Percentiles rank a stretch among this genome's conserved stretches.
These are phyloP conservation scores for Dolichopus griseipennis DNA, from an alignment of 2,888 invertebrate species.

Conservation along the genomic window DNA sequence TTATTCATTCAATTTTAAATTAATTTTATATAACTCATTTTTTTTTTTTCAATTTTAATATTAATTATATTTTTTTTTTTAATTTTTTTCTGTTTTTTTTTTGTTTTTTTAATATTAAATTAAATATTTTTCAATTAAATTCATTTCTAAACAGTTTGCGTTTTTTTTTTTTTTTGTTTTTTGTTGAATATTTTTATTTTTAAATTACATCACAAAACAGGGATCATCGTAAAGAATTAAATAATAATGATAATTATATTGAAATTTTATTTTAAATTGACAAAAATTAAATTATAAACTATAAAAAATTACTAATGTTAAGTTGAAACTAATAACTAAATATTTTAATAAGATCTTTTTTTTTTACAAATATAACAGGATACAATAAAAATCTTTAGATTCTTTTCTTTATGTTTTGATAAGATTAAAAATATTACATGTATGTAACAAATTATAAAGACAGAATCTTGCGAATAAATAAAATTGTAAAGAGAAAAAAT, in stretches of 20 bases:
- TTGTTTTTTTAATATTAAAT: slow-evolving; percentile 15
- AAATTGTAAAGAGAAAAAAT: too few species aligned
- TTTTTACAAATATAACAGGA: too few species aligned
- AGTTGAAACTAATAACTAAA: neutral
- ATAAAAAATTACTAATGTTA: neutral
- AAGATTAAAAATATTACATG: too few species aligned
- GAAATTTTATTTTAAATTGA: neutral
- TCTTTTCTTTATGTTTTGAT: too few species aligned
- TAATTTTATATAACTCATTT: slow-evolving; percentile 14
- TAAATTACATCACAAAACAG: slow-evolving; percentile 19
- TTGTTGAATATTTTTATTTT: slow-evolving; percentile 15
- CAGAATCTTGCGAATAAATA: too few species aligned
- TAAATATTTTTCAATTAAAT: slow-evolving; percentile 22
- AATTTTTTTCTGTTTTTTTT: slow-evolving; percentile 11
- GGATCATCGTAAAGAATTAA: slow-evolving; percentile 17
- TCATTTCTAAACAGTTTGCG: slow-evolving; percentile 17
- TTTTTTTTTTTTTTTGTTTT: slow-evolving; percentile 11
- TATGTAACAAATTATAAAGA: too few species aligned
- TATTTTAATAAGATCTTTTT: too few species aligned
- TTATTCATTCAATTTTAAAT: slow-evolving; percentile 12
- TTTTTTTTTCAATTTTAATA: slow-evolving; percentile 18
- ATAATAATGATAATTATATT: neutral
- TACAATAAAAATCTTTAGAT: too few species aligned
- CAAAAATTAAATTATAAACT: neutral
- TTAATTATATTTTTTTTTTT: slow-evolving; percentile 17